These are phyloP conservation scores for Naja naja DNA, from an alignment of 2,113 vertebrate species.

Conservation along the genomic window DNA sequence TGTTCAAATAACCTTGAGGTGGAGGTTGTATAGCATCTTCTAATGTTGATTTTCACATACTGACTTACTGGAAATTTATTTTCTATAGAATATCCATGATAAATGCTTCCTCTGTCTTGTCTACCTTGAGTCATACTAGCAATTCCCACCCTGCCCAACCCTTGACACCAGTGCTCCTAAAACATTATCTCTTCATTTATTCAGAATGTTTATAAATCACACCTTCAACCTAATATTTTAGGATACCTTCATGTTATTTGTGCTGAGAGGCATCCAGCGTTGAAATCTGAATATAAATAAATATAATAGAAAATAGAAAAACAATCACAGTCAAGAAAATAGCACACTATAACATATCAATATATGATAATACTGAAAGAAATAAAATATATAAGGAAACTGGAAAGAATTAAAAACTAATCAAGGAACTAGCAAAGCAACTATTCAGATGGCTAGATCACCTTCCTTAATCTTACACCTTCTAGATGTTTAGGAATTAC, in stretches of 20 bases:
- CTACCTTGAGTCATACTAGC: neutral
- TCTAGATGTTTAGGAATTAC: neutral
- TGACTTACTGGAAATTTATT: neutral
- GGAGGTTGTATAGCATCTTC: neutral
- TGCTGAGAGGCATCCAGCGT: neutral
- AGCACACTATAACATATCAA: neutral
- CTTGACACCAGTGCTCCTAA: neutral
- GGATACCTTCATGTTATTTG: neutral
- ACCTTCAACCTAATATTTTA: neutral
- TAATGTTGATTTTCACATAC: neutral
- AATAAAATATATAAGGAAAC: neutral
- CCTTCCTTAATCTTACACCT: neutral
- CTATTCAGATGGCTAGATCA: neutral
- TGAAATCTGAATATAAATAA: neutral
- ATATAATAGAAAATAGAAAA: neutral
- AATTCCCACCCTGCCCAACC: neutral
- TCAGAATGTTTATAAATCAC: neutral
- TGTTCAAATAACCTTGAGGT: slow-evolving; percentile 21
- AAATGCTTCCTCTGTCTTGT: neutral
- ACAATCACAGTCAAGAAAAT: neutral
- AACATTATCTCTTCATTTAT: neutral
- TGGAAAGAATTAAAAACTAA: neutral
- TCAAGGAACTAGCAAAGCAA: neutral
- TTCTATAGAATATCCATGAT: neutral
- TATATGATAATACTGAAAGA: neutral